phyloP scores from a whole-genome alignment of 2,888 invertebrate genomes.

The Unio delphinus region DNA sequence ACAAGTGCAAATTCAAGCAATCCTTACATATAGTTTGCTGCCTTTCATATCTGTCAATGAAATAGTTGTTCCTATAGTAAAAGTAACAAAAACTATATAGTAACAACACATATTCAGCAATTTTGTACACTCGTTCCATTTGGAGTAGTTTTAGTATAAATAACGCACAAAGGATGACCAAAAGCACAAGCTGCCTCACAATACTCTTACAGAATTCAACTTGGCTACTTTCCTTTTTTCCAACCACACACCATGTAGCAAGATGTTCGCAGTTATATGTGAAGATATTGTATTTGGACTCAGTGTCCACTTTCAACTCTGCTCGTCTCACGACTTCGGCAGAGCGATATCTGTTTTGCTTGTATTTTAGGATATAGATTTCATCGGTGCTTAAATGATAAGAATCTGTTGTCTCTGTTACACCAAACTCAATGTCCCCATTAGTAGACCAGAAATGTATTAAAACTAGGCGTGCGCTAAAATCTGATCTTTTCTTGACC shows the following conservation, averaged over 20 bases:
- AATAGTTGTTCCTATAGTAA: too few relatives aligned
- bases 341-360: not conserved
- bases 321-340: conserved; percentile 5
- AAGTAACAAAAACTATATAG: too few relatives aligned
- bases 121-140: too few relatives aligned
- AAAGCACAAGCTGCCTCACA: too few relatives aligned
- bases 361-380: conserved; percentile 1
- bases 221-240: conserved; percentile 2
- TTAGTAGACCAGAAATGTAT: conserved; percentile 3
- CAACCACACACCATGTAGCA: conserved; percentile 8
- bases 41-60: too few relatives aligned
- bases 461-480: conserved; percentile 2
- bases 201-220: not conserved
- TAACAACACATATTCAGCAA: too few relatives aligned
- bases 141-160: too few relatives aligned
- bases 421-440: not conserved
- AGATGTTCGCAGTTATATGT: conserved; percentile 8
- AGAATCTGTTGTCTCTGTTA: not conserved
- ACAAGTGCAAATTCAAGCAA: too few relatives aligned
- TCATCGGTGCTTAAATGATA: conserved; percentile 2
- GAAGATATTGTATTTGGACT: not conserved
- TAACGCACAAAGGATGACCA: too few relatives aligned
- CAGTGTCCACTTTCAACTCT: not conserved
- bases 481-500: not conserved
- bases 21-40: too few relatives aligned